These are phyloP conservation scores for Cygnus buccinator DNA, from an alignment of 2,113 vertebrate species.

Conservation along the genomic window DNA sequence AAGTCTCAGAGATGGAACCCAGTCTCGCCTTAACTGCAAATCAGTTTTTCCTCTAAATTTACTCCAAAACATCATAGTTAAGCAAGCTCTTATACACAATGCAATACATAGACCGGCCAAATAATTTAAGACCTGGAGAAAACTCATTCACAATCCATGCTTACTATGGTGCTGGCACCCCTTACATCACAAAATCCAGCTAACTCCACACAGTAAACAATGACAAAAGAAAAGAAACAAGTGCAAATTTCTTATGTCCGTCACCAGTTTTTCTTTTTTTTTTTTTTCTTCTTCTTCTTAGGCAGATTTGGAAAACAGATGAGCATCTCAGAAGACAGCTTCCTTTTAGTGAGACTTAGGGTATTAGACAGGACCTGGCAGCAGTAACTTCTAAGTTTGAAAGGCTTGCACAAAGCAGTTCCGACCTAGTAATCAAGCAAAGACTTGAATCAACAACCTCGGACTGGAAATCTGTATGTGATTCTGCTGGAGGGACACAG, in stretches of 20 bases:
- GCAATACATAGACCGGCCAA: background rate
- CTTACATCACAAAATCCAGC: background rate
- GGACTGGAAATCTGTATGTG: background rate
- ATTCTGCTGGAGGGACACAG: background rate
- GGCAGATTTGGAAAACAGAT: background rate
- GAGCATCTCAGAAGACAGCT: background rate
- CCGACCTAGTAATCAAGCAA: conserved; percentile 2
- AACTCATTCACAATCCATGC: background rate
- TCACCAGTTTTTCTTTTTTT: background rate
- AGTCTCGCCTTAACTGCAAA: background rate
- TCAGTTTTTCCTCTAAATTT: background rate
- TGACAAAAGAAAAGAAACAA: background rate
- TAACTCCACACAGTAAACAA: background rate
- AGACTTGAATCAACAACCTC: background rate
- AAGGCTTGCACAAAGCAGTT: background rate
- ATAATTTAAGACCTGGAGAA: background rate
- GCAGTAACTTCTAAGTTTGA: background rate
- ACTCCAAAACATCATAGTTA: background rate
- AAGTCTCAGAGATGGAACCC: background rate
- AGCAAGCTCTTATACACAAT: background rate
- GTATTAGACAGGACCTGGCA: background rate
- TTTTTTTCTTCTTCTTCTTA: background rate
- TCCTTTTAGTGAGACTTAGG: background rate
- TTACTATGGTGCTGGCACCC: background rate
- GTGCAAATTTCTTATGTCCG: background rate